Base-by-base conservation (phyloP, 2,888 invertebrate genomes). In the Nomada fucata region DNA sequence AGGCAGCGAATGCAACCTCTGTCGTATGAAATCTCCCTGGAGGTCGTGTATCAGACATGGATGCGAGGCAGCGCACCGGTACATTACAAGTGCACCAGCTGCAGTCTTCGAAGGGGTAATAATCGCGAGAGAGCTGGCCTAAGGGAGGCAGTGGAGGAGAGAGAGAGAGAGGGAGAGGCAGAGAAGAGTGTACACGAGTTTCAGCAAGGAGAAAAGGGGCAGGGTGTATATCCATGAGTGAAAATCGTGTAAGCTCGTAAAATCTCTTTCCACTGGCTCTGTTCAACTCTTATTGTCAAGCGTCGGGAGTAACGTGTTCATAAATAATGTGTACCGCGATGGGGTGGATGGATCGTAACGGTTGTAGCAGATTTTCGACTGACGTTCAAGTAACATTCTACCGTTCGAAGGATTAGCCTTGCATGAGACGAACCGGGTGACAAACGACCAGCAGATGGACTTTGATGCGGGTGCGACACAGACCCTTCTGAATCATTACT, bases 11-110 rank as follows among this genome's bases (percentile, higher is more conserved):
- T 59, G 73, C 75, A 84, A 86, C 82, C 86, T 72, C 79, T 68
- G 78, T 77, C 76, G 79, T 73, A 76, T 83, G 79, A 86, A 88
- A 86, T 88, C 84, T 78, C 60, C 76, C 83, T 65, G 59, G 75
- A 68, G 78, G 61, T 79, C 76, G 76, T 80, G 84, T 76, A 86
- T 84, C 84, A 86, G 79, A 55, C 70, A 73, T 63, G 70, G 73
- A 84, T 84, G 77, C 83, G 77, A 76, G 76, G 20, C 47, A 65
- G 50, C 57, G 59, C 61, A 52, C 26, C 60, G 71, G 36, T 63
- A 68, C 67, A 68, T 52, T 23, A 67, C 76, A 81, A 57, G 73
- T 77, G 78, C 64, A 79, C 65, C 78, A 71, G 76, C 64, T 65
- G n/a, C 63, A 69, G 53, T 52, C 67, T 83, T 70, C 78, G 78